A percentile compares a stretch with the other conserved stretches of the same genome.
Conservation (phyloP, 1,140 invertebrate species). For the Tetramorium alpestre region DNA sequence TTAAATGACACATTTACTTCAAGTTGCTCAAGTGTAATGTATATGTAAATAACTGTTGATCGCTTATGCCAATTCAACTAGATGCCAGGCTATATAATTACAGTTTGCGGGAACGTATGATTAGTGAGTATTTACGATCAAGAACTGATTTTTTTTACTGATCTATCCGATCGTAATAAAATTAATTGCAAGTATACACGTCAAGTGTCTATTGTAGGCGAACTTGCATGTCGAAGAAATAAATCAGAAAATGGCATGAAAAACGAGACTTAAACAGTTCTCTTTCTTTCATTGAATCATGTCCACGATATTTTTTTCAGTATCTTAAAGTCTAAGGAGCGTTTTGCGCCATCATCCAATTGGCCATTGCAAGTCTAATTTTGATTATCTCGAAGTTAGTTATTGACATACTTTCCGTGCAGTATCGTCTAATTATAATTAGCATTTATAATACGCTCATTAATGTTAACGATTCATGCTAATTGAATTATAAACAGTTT, state of each 20-base stretch:
- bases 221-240: not conserved
- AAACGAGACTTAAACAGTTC: not conserved
- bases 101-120: not conserved
- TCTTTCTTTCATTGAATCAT: not conserved
- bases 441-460: not conserved
- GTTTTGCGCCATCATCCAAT: not conserved
- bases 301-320: not conserved
- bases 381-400: not conserved
- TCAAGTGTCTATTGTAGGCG: not conserved
- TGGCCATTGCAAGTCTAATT: not conserved
- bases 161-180: not conserved
- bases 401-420: slow-evolving; percentile 1
- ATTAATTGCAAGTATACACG: not conserved
- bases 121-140: not conserved
- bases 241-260: not conserved
- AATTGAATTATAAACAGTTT: not conserved
- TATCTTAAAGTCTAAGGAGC: not conserved
- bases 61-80: not conserved
- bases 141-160: not conserved
- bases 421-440: slow-evolving; percentile 6
- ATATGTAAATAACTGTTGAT: not conserved
- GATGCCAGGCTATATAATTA: not conserved
- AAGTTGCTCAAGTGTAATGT: not conserved
- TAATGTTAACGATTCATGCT: not conserved
- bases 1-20: not conserved